phyloP scores from a whole-genome alignment of 2,888 invertebrate genomes.

The Bibio marci region DNA sequence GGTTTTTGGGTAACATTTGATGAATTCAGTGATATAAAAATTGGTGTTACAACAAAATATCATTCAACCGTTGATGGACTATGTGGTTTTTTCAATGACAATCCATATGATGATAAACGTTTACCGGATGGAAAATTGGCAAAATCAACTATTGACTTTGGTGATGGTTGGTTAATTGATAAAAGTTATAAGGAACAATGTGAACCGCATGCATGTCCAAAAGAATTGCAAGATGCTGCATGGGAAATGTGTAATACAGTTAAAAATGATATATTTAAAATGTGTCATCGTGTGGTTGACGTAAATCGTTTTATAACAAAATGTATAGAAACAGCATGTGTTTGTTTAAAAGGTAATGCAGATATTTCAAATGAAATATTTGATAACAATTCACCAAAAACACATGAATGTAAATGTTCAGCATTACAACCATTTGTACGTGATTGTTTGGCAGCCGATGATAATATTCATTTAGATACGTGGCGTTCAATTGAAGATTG shows the following conservation, averaged over 20 bases:
- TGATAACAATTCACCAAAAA: constrained; percentile 15
- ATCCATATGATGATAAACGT: constrained; percentile 46
- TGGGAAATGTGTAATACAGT: constrained; percentile 50
- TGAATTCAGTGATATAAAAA: constrained; percentile 45
- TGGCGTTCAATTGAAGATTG: constrained; percentile 60
- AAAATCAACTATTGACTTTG: constrained; percentile 50
- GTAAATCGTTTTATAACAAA: constrained; percentile 50
- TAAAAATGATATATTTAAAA: constrained; percentile 43
- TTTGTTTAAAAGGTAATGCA: constrained; percentile 42
- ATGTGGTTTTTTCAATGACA: constrained; percentile 60
- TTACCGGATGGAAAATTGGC: constrained; percentile 48
- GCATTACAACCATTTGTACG: constrained; percentile 52
- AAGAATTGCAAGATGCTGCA: constrained; percentile 41
- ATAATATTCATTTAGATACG: constrained; percentile 41
- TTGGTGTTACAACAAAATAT: constrained; percentile 48
- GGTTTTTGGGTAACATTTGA: constrained; percentile 61
- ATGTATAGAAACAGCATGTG: constrained; percentile 60
- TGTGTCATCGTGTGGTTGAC: constrained; percentile 48
- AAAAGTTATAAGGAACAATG: constrained; percentile 33
- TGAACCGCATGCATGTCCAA: constrained; percentile 41
- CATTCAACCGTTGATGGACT: constrained; percentile 53
- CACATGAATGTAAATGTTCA: constrained; percentile 46
- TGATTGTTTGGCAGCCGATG: constrained; percentile 50
- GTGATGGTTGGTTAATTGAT: constrained; percentile 52
- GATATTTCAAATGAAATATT: constrained; percentile 16